Base-by-base conservation (phyloP, 2,797 vertebrate genomes). In the Phalanger gymnotis region DNA sequence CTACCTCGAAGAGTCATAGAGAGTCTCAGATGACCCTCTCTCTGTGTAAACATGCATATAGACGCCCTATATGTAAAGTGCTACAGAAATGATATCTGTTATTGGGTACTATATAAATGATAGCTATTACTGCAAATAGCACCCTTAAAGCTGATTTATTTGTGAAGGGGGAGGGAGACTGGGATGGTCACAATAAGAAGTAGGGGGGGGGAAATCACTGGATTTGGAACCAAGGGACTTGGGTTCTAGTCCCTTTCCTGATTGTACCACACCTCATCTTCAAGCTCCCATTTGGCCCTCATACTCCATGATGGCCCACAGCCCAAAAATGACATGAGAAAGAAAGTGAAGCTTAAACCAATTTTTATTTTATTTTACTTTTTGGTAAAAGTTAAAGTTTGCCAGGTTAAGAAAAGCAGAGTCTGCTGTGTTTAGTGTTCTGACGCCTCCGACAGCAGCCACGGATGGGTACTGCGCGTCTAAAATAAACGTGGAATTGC, bases 381-480 rank as follows among this genome's bases (percentile, higher is more conserved):
- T 96, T 58, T 81, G 87, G 94, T 87, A 47, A 96, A 98, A 98
- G 97, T 97, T 87, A 87, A 95, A 10, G 90, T 92, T 97, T 97
- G 94, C 96, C 96, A 95, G 96, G 97, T 98, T 98, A 98, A 98
- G 95, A 98, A 98, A 98, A 97, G 97, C 97, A 98, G 93, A 97
- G 98, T 87, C 97, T 98, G 97, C 98, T 98, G 98, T 47, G 98
- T 98, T 98, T 98, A 98, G 98, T 98, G 99, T 99, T 99, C 99
- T 97, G 98, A 99, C 99, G 99, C 98, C 96, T 98, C 97, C 0
- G 97, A 99, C 99, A 99, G 99, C 98, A 98, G 97, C 98, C 97
- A 98, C 98, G 98, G 98, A 98, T 98, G 99, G 99, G 98, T 98
- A 99, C 98, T 98, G 98, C 98, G 98, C 98, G 98, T 98, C 98